Conservation (phyloP, 2,113 vertebrate genomes). For the Xiphophorus maculatus region DNA sequence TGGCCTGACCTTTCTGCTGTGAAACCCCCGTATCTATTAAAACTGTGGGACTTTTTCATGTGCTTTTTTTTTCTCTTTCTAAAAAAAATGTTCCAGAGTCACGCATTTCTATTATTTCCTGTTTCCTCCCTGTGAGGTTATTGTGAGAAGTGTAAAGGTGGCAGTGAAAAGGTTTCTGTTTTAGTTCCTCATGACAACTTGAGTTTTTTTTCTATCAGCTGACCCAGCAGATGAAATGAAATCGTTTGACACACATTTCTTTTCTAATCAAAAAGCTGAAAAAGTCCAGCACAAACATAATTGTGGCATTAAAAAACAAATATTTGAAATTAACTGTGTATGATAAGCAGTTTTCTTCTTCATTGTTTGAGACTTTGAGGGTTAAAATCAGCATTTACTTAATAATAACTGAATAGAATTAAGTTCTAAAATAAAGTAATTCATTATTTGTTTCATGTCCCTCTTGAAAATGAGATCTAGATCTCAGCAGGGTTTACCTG, state of each 20-base stretch:
- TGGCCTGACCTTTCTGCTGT: background rate
- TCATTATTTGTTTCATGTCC: no score
- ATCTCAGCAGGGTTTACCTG: no score
- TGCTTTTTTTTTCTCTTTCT: background rate
- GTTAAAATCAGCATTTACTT: no score
- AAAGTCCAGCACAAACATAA: no score
- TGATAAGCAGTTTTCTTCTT: no score
- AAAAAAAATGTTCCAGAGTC: background rate
- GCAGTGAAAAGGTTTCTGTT: background rate
- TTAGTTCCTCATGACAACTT: background rate
- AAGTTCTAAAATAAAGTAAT: no score
- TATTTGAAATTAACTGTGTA: no score
- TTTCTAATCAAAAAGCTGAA: no score
- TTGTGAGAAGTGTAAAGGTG: background rate
- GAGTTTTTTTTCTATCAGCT: background rate
- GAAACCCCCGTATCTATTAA: background rate
- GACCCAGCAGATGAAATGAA: background rate
- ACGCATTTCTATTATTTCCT: background rate
- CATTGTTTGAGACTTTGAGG: no score
- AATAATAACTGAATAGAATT: no score
- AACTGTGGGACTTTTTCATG: slow-evolving; percentile 11
- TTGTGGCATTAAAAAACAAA: no score
- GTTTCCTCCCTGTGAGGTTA: slow-evolving; percentile 9
- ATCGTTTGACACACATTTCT: background rate
- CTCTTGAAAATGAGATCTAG: no score